These are phyloP conservation scores for Mormyrus proboscirostris DNA, from an alignment of 2,797 vertebrate species.

Conservation along the genomic window DNA sequence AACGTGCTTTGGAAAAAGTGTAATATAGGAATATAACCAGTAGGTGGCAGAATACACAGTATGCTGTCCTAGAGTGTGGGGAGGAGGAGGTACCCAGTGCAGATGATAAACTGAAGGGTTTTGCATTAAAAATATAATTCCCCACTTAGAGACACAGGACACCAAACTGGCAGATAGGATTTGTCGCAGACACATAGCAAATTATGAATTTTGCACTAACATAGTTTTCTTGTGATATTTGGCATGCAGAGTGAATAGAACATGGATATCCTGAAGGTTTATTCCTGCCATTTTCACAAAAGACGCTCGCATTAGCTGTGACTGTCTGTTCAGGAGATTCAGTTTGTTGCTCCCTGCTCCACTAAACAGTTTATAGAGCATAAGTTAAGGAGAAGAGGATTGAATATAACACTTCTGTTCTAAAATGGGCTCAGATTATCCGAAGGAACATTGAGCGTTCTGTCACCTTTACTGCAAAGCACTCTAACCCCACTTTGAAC, in stretches of 20 bases:
- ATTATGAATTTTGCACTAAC: background rate
- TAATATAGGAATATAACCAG: background rate
- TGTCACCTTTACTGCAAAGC: background rate
- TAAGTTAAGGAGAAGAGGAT: background rate
- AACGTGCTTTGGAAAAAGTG: background rate
- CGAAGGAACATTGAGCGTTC: background rate
- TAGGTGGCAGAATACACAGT: background rate
- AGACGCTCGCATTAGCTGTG: background rate
- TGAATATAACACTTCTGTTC: background rate
- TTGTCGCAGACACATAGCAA: background rate
- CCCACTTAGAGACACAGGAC: background rate
- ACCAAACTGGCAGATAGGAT: background rate
- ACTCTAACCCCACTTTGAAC: constrained; percentile 7
- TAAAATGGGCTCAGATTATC: constrained; percentile 6
- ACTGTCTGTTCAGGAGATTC: background rate
- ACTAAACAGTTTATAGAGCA: background rate
- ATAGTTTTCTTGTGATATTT: background rate
- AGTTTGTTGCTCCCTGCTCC: background rate
- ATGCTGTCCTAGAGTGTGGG: background rate
- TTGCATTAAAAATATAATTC: background rate
- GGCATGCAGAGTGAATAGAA: background rate
- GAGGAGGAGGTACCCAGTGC: background rate
- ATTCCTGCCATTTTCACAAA: background rate
- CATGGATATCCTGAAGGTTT: background rate
- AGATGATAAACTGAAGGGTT: background rate